Conservation (phyloP, 2,797 vertebrate species). For the Myotis findleyi region DNA sequence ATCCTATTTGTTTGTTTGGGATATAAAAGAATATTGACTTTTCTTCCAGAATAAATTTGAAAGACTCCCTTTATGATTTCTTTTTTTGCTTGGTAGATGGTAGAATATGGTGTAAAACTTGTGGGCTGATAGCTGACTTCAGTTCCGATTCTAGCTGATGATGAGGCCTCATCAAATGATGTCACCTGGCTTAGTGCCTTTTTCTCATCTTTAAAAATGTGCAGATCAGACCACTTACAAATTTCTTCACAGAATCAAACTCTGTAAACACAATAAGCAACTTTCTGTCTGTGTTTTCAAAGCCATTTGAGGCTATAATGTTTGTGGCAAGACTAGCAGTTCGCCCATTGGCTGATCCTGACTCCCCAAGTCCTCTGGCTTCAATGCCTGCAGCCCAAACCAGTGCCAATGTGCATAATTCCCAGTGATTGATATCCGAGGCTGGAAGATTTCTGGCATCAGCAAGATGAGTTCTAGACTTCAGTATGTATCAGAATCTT, state of each 20-base stretch:
- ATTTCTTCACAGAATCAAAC: conserved; percentile 5
- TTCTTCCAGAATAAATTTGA: conserved; percentile 43
- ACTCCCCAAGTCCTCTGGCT: not conserved
- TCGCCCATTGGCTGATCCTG: not conserved
- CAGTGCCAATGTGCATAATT: accelerated
- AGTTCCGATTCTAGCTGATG: not conserved
- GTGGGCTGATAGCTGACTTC: not conserved
- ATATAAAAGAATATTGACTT: conserved; percentile 54
- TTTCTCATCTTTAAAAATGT: conserved; percentile 24
- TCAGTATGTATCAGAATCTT: not conserved
- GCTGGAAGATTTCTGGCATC: not conserved
- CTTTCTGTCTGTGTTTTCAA: not conserved
- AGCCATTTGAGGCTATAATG: not conserved
- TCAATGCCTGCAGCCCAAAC: not conserved
- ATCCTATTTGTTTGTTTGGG: conserved; percentile 53
- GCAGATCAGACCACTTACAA: not conserved
- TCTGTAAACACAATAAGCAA: not conserved
- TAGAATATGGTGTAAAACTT: not conserved
- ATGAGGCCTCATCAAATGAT: not conserved
- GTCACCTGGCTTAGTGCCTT: not conserved
- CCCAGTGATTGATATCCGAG: not conserved
- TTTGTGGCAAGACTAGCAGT: not conserved
- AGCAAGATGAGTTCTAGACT: not conserved
- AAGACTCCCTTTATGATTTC: conserved; percentile 24
- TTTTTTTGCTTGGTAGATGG: conserved; percentile 12